phyloP scores from a whole-genome alignment of 2,888 invertebrate genomes.

The Sinelater perroti region DNA sequence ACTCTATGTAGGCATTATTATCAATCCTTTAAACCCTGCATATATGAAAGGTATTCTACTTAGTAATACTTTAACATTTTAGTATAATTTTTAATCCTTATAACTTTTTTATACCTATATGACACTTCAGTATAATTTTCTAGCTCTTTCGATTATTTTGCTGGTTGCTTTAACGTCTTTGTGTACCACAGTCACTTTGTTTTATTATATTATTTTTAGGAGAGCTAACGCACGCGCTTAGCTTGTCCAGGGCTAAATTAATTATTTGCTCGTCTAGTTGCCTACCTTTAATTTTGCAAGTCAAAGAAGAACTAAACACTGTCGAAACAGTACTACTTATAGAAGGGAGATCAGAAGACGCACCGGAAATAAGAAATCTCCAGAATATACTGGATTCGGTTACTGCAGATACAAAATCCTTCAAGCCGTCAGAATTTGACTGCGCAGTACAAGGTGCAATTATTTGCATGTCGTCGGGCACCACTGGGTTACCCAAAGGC shows the following conservation, averaged over 20 bases:
- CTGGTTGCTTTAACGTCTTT: too few species aligned
- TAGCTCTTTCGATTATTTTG: too few species aligned
- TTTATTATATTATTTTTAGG: slow-evolving; percentile 63
- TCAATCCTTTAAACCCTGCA: slow-evolving; percentile 47
- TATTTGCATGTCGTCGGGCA: slow-evolving; percentile 72
- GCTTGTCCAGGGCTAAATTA: slow-evolving; percentile 71
- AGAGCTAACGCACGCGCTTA: slow-evolving; percentile 63
- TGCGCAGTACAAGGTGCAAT: slow-evolving; percentile 59
- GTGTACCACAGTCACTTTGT: slow-evolving; percentile 65
- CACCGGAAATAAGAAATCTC: slow-evolving; percentile 64
- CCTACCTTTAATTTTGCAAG: slow-evolving; percentile 65
- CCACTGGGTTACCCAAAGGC: slow-evolving; percentile 74
- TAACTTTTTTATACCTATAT: too few species aligned
- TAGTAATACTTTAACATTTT: neutral
- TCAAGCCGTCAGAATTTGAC: slow-evolving; percentile 61
- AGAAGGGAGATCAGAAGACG: slow-evolving; percentile 60
- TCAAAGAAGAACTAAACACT: slow-evolving; percentile 61
- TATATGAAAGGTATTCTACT: slow-evolving; percentile 42
- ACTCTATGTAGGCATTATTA: slow-evolving; percentile 45
- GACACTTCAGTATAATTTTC: too few species aligned
- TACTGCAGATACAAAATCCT: slow-evolving; percentile 55
- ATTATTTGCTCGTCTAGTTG: slow-evolving; percentile 69
- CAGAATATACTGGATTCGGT: slow-evolving; percentile 41
- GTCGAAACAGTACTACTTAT: slow-evolving; percentile 66
- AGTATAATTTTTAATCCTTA: too few species aligned